Base-by-base conservation (phyloP, 2,797 vertebrate genomes). In the Enteromius mattozi region DNA sequence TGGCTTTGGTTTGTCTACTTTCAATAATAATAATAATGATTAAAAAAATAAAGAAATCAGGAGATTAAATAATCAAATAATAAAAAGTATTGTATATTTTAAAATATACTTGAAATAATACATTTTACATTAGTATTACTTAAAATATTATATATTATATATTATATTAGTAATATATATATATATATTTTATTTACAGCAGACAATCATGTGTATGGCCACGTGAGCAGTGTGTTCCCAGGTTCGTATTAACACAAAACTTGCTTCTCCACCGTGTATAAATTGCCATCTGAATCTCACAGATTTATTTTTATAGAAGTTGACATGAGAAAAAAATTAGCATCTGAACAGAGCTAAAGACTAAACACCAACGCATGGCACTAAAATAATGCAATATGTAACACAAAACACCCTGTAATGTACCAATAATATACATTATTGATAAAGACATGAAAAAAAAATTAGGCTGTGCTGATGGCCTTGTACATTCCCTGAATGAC, bases 401-500 rank as follows among this genome's bases (percentile, higher is more conserved):
- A 10, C 54, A 54, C 49, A 56, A n/a, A n/a, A 56, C 54, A 56
- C 21, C 54, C 21, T 9, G 7, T 40, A 40, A 40, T 40, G 8
- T 9, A 40, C 7, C 37, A 40, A 40, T 56, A 56, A 56, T 56
- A 3, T 56, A n/a, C 21, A 51, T 19, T 56, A 56, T 10, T 56
- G 3, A n/a, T 1, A 10, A 56, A 54, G 17, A 51, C 17, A 6
- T 51, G 17, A 51, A 19, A 51, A 51, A 17, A 51, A 19, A 51
- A 51, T 51, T 19, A 7, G 17, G 51, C 19, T 6, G 13, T 47
- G 21, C 66, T 70, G 75, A 84, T 84, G 74, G 75, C 49, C 51
- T 84, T 49, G 37, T 45, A 69, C 75, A 61, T 24, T 61, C 51
- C 42, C 45, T 66, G 72, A 83, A 77, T 83, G 81, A 66, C 72